A percentile compares a stretch with the other conserved stretches of the same genome.
phyloP scores from a whole-genome alignment of 1,140 invertebrate species.

The Drosophila paulistorum region DNA sequence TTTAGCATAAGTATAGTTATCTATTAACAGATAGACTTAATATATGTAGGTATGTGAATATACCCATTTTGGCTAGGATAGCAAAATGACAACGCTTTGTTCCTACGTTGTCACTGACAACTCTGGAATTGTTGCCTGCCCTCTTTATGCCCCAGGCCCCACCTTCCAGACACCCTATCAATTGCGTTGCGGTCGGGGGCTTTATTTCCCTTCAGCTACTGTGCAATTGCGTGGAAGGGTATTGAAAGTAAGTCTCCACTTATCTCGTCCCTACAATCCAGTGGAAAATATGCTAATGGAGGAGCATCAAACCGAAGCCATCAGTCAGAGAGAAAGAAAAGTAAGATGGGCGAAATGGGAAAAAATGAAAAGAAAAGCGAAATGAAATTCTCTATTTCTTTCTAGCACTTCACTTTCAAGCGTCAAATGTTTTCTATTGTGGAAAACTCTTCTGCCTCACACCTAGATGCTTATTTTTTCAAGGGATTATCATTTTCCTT shows the following conservation, averaged over 20 bases:
- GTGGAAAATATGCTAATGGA: conserved; percentile 68
- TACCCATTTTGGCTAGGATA: background rate
- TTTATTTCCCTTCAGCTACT: conserved; percentile 39
- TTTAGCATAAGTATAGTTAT: too few relatives aligned
- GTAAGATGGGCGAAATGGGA: conserved; percentile 31
- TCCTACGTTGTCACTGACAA: conserved; percentile 53
- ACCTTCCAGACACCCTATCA: background rate
- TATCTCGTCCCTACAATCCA: conserved; percentile 24
- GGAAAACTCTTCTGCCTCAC: conserved; percentile 12
- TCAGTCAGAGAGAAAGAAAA: conserved; percentile 39
- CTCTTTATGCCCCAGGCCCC: background rate
- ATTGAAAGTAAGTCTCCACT: conserved; percentile 47
- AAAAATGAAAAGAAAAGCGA: conserved; percentile 40
- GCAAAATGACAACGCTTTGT: conserved; percentile 48
- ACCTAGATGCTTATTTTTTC: conserved; percentile 45
- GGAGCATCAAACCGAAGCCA: conserved; percentile 30
- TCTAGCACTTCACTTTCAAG: conserved; percentile 33
- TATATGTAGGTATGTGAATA: background rate
- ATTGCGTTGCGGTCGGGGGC: conserved; percentile 45
- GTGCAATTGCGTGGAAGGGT: conserved; percentile 75
- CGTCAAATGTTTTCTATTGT: conserved; percentile 70
- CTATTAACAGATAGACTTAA: too few relatives aligned
- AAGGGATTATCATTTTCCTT: conserved; percentile 58
- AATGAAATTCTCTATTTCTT: conserved; percentile 66
- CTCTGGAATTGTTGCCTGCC: background rate